phyloP scores from a whole-genome alignment of 2,888 invertebrate genomes.

The Ptilodon capucinus region DNA sequence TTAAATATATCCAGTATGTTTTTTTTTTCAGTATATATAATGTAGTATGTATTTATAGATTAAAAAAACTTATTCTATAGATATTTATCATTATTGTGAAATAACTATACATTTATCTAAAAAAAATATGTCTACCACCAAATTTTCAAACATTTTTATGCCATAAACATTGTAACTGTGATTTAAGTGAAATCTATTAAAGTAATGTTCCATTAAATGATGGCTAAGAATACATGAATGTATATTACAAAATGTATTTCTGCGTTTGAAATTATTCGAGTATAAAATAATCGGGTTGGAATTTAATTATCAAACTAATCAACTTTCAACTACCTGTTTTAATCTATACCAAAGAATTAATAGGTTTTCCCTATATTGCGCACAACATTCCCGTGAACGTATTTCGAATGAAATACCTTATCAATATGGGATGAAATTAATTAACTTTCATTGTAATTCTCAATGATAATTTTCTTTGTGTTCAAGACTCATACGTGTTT shows the following conservation, averaged over 20 bases:
- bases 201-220: too few relatives aligned
- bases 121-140: too few relatives aligned
- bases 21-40: too few relatives aligned
- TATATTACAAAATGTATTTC: not conserved
- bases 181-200: too few relatives aligned
- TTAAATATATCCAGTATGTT: too few relatives aligned
- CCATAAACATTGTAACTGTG: too few relatives aligned
- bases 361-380: constrained; percentile 21
- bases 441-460: constrained; percentile 2
- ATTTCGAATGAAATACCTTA: not conserved
- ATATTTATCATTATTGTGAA: too few relatives aligned
- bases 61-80: too few relatives aligned
- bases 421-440: constrained; percentile 1
- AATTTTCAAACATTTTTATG: too few relatives aligned
- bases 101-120: too few relatives aligned
- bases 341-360: constrained; percentile 22
- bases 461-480: not conserved
- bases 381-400: constrained; percentile 14
- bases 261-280: constrained; percentile 5
- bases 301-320: constrained; percentile 43
- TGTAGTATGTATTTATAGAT: too few relatives aligned
- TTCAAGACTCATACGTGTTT: too few relatives aligned
- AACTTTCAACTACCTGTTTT: constrained; percentile 35
- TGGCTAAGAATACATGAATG: not conserved
- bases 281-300: constrained; percentile 25